Conservation (phyloP, 1,140 invertebrate species). For the Diplogasteroides magnus region DNA sequence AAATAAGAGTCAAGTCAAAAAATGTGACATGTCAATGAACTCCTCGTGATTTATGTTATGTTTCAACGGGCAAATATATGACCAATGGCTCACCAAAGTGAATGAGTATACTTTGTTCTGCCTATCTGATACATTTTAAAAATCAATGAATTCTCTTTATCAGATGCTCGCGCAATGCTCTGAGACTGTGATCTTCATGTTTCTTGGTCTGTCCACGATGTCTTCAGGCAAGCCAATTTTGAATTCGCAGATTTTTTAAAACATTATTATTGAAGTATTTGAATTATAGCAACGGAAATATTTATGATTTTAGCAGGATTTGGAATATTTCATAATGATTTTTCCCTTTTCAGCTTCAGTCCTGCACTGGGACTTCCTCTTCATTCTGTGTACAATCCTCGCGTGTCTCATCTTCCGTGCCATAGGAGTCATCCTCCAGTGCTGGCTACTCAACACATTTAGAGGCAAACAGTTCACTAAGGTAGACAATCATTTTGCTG, state of each 20-base stretch:
- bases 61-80: no score
- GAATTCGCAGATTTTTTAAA: neutral
- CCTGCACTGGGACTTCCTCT: conserved; percentile 90
- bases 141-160: neutral
- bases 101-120: no score
- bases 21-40: no score
- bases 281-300: neutral
- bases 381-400: conserved; percentile 82
- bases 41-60: no score
- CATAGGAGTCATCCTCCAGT: conserved; percentile 57
- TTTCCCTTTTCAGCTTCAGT: no score
- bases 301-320: no score
- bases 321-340: no score
- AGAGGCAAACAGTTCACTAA: conserved; percentile 28
- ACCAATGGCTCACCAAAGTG: no score
- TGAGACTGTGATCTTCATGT: conserved; percentile 98
- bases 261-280: neutral
- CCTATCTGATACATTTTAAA: no score
- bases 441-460: conserved; percentile 32
- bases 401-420: conserved; percentile 88
- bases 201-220: conserved; percentile 89
- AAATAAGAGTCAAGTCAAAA: no score
- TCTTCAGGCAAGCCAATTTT: conserved; percentile 47
- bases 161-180: conserved; percentile 71
- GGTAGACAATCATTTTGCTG: no score